Evolutionary conservation across 2,113 vertebrate genomes (phyloP), one percentile per base, ranked within the genome.

Genomic region (Vulpes lagopus): DNA sequence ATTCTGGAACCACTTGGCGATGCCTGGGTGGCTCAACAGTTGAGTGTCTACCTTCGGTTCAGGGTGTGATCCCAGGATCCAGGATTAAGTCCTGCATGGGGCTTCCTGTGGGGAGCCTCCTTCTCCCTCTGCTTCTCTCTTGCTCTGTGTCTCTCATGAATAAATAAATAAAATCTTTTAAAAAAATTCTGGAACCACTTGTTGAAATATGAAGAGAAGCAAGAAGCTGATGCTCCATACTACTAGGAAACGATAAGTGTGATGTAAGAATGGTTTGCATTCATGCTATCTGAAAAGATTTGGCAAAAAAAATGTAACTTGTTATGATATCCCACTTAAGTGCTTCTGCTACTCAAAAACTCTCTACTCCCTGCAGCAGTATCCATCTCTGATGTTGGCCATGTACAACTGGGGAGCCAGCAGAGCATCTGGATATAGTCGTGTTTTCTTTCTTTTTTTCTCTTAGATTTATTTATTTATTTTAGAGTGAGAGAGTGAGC

Each of bases 261-360:
- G 27, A 57, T 32, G 11, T 30, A 67, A 69, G 76, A 81, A 69
- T 32, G 57, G 49, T 17, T 91, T 67, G 32, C 62, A 57, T 23
- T 80, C 22, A 91, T 38, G 32, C 23, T 38, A 65, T 65, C 89
- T 62, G 74, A 80, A 80, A 91, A 60, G 49, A 80, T 80, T 15
- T 67, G 76, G 38, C n/a, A 67, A 80, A 91, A 91, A 76, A 76
- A 51, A 14, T 76, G 32, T 80, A 91, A 65, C 35, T 91, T 91
- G 74, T 80, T 80, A 38, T 5, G 2, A 55, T n/a, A 4, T 80
- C 49, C 49, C 38, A 91, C 60, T 67, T 80, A 80, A 38, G 49
- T 67, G 74, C 49, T 91, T 67, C 60, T 35, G 7, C 49, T 65
- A 20, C 23, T 91, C 74, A 80, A 80, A 91, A 79, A 49, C 89